phyloP scores from a whole-genome alignment of 1,140 invertebrate species.

The Cydia pomonella region DNA sequence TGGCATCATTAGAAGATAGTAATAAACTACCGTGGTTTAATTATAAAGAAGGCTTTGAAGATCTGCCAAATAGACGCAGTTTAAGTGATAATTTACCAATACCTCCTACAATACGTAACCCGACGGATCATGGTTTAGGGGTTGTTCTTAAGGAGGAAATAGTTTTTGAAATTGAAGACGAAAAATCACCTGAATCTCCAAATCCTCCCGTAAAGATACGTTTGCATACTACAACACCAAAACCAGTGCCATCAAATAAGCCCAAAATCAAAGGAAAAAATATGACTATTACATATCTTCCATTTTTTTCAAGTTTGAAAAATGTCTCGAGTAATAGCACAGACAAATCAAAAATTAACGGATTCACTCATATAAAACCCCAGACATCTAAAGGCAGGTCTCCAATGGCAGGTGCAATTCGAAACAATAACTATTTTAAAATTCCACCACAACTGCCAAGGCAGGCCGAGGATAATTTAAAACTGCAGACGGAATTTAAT shows the following conservation, averaged over 20 bases:
- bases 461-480: neutral
- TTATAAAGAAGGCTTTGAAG: neutral
- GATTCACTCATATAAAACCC: neutral
- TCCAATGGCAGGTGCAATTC: neutral
- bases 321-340: neutral
- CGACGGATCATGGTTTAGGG: neutral
- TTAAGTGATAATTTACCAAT: neutral
- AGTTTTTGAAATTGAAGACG: conserved; percentile 35
- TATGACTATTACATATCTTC: neutral
- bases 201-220: neutral
- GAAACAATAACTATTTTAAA: neutral
- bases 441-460: neutral
- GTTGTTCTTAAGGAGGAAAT: conserved; percentile 34
- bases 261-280: neutral
- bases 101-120: neutral
- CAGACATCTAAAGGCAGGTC: neutral
- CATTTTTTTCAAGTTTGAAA: neutral
- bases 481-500: neutral
- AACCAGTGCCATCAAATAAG: neutral
- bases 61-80: neutral
- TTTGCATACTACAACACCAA: neutral
- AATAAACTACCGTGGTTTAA: neutral
- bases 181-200: neutral
- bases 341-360: neutral
- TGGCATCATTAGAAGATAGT: neutral